phyloP scores from a whole-genome alignment of 2,113 vertebrate genomes.

The Aleadryas rufinucha region DNA sequence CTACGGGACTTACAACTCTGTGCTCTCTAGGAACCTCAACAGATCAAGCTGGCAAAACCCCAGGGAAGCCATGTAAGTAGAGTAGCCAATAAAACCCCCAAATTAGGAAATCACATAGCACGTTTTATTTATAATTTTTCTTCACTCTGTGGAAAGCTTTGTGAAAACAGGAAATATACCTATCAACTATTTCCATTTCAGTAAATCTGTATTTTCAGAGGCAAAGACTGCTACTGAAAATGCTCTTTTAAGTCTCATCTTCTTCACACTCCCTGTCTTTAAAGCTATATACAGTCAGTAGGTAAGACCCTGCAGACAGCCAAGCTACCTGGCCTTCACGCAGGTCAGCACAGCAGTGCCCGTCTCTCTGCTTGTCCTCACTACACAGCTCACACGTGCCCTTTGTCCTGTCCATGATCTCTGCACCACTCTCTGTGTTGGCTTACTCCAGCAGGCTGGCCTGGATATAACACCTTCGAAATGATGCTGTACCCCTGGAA shows the following conservation, averaged over 20 bases:
- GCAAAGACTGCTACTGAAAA: not conserved
- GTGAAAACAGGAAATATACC: not conserved
- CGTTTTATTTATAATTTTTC: not conserved
- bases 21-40: not conserved
- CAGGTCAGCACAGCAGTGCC: not conserved
- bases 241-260: not conserved
- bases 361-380: not conserved
- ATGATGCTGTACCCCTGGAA: not conserved
- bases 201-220: not conserved
- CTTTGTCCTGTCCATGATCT: not conserved
- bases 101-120: not conserved
- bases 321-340: not conserved
- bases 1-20: not conserved
- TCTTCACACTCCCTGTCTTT: not conserved
- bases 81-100: not conserved
- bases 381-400: fast-evolving
- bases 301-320: not conserved
- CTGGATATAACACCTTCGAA: not conserved
- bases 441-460: not conserved
- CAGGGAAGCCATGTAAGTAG: not conserved
- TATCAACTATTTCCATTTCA: not conserved
- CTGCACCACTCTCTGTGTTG: not conserved
- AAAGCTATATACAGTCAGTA: not conserved
- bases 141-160: not conserved
- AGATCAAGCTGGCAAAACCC: not conserved